phyloP scores from a whole-genome alignment of 2,113 vertebrate species.

The Halcyon malimbica region DNA sequence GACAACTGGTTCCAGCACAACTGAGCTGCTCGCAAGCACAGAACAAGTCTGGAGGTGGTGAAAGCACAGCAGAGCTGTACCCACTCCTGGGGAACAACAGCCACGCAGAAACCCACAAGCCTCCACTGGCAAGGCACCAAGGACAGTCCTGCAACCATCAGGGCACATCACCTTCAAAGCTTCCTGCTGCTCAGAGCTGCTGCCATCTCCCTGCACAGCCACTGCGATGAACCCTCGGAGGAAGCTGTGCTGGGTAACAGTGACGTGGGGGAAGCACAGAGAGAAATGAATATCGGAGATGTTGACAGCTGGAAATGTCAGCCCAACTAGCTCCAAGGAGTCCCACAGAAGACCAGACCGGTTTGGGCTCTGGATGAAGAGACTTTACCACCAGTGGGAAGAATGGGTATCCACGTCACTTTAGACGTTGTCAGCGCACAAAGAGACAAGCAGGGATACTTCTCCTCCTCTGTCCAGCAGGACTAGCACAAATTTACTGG shows the following conservation, averaged over 20 bases:
- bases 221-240: not conserved
- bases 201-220: not conserved
- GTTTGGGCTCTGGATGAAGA: not conserved
- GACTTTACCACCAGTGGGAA: not conserved
- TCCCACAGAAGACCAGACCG: not conserved
- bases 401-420: not conserved
- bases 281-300: not conserved
- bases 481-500: not conserved
- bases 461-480: not conserved
- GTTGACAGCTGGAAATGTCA: not conserved
- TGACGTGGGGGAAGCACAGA: not conserved
- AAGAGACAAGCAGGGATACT: not conserved
- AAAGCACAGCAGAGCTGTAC: not conserved
- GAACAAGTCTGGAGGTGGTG: not conserved
- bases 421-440: accelerated
- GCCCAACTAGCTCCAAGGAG: not conserved
- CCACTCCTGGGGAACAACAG: not conserved
- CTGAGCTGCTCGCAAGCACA: not conserved
- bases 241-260: not conserved
- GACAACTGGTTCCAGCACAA: constrained; percentile 9
- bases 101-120: not conserved
- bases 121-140: not conserved
- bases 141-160: not conserved
- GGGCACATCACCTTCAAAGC: not conserved
- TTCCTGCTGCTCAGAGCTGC: not conserved